Evolutionary conservation across 2,797 vertebrate genomes (phyloP).

Genomic region (Darevskia mixta): DNA sequence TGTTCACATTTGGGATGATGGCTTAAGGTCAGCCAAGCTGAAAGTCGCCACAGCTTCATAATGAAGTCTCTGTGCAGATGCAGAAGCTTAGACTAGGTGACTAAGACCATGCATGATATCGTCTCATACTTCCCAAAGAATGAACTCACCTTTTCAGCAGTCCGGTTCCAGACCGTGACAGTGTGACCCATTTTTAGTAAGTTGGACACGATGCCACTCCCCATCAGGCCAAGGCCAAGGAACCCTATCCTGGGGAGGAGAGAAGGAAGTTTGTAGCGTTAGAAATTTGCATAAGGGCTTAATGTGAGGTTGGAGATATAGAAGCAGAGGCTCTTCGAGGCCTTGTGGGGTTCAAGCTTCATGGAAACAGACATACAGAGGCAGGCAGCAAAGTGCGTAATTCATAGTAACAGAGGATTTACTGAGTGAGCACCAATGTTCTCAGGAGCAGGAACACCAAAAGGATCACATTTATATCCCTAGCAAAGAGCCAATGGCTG

Average conservation of each 20-base stretch:
- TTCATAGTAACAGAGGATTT: not conserved
- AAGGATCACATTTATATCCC: not conserved
- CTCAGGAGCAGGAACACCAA: not conserved
- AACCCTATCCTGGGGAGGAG: conserved; percentile 91
- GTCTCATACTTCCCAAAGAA: not conserved
- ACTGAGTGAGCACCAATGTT: not conserved
- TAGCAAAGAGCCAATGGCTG: no score
- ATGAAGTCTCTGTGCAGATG: not conserved
- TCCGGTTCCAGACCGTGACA: conserved; percentile 98
- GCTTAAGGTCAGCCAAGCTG: not conserved
- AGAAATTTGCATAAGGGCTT: not conserved
- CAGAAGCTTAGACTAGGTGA: not conserved
- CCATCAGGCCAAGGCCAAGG: conserved; percentile 96
- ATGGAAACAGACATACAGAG: not conserved
- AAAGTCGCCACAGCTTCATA: not conserved
- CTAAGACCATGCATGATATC: no score
- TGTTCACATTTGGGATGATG: not conserved
- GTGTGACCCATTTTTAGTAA: conserved; percentile 98
- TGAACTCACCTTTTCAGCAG: conserved; percentile 93
- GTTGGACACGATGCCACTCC: conserved; percentile 97
- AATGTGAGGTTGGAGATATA: not conserved
- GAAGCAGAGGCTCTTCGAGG: not conserved
- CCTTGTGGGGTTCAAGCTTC: no score
- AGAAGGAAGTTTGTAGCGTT: conserved; percentile 18
- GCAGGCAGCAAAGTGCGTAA: not conserved